phyloP scores from a whole-genome alignment of 2,113 vertebrate species.

The Lynx canadensis region DNA sequence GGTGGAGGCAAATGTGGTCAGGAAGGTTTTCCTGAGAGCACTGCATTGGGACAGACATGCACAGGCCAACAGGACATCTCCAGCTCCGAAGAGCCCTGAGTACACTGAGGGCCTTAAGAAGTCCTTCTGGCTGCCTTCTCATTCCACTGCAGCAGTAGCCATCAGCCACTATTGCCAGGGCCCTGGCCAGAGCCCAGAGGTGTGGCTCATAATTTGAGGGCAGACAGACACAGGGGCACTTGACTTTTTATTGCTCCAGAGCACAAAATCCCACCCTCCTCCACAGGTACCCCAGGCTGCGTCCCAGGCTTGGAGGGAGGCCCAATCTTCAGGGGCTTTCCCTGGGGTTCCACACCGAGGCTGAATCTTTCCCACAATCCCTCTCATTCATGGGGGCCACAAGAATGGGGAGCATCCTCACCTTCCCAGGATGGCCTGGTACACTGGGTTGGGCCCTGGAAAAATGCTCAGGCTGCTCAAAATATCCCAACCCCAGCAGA shows the following conservation, averaged over 20 bases:
- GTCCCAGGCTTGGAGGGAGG: neutral
- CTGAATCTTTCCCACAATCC: neutral
- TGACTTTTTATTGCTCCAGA: neutral
- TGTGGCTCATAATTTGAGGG: neutral
- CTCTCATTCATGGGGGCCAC: fast-evolving
- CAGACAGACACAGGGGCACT: neutral
- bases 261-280: neutral
- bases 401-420: fast-evolving
- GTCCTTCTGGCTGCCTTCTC: too few species aligned
- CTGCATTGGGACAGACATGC: fast-evolving
- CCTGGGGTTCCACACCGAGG: neutral
- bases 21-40: neutral
- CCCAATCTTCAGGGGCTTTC: neutral
- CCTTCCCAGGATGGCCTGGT: neutral
- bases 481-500: fast-evolving
- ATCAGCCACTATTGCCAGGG: neutral
- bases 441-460: fast-evolving
- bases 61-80: neutral
- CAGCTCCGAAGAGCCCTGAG: neutral
- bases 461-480: conserved; percentile 51
- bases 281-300: neutral
- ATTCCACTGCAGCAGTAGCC: fast-evolving
- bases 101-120: fast-evolving
- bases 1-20: neutral
- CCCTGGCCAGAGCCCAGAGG: fast-evolving